A percentile compares a stretch with the other conserved stretches of the same genome.
Conservation (phyloP, 2,113 vertebrate genomes). For the Oxyura jamaicensis region DNA sequence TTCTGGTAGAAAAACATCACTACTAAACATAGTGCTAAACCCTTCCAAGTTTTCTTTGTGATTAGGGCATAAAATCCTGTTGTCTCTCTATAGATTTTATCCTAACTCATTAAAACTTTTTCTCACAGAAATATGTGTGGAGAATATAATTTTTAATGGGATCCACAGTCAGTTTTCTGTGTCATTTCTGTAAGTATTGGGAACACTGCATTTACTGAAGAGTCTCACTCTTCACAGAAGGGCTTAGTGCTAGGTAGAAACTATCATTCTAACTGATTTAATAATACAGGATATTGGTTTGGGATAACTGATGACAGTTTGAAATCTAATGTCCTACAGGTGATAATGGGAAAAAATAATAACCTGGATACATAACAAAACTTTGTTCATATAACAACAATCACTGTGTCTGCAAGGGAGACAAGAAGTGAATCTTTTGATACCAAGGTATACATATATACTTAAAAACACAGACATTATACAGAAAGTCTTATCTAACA, state of each 20-base stretch:
- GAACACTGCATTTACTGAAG: background rate
- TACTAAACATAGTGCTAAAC: fast-evolving
- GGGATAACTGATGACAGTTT: constrained; percentile 39
- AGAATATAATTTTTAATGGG: background rate
- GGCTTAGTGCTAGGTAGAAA: constrained; percentile 13
- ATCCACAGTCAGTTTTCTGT: background rate
- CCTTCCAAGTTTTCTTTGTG: background rate
- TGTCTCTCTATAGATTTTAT: background rate
- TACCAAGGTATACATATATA: background rate
- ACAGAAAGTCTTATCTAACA: background rate
- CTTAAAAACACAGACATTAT: background rate
- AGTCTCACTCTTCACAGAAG: background rate
- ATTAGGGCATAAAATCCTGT: background rate
- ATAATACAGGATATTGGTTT: constrained; percentile 34
- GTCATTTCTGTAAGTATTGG: background rate
- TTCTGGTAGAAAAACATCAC: background rate
- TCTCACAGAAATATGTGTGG: background rate
- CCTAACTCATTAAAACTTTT: background rate
- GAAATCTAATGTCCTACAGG: constrained; percentile 50
- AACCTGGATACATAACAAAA: background rate
- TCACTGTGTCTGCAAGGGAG: background rate
- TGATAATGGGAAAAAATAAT: constrained; percentile 47
- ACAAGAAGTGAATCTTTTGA: background rate
- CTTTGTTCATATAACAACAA: background rate
- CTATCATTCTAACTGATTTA: background rate